A percentile compares a stretch with the other conserved stretches of the same genome.
Conservation (phyloP, 2,888 invertebrate genomes). For the Xestoiulus laeticollis region DNA sequence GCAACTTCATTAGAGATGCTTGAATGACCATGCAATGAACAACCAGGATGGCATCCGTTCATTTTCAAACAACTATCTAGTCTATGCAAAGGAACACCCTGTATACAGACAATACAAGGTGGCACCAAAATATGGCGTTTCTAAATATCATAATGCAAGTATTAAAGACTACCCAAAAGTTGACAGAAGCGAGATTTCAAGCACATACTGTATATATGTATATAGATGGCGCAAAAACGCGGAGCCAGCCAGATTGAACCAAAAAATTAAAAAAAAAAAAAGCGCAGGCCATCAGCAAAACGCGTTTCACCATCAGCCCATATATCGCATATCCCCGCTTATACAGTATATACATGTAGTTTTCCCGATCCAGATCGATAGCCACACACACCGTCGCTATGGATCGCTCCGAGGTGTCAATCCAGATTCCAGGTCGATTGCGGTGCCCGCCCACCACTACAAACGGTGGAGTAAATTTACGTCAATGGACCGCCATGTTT, state of each 20-base stretch:
- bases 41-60: too few species aligned
- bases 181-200: too few species aligned
- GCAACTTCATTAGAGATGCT: too few species aligned
- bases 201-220: neutral
- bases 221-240: neutral
- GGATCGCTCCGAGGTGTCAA: neutral
- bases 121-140: too few species aligned
- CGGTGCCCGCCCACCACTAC: neutral
- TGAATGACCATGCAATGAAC: too few species aligned
- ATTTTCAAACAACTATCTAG: too few species aligned
- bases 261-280: neutral
- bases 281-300: neutral
- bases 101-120: too few species aligned
- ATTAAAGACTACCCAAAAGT: too few species aligned
- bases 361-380: constrained; percentile 13
- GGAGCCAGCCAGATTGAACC: neutral
- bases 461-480: neutral
- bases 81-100: too few species aligned
- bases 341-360: too few species aligned
- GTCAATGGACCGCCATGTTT: constrained; percentile 14
- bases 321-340: too few species aligned
- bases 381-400: neutral
- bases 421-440: constrained; percentile 30
- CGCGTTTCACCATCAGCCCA: neutral
- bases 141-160: too few species aligned